Evolutionary conservation across 2,113 vertebrate genomes (phyloP), one percentile per base, ranked within the genome.

Genomic region (Lepisosteus oculatus): DNA sequence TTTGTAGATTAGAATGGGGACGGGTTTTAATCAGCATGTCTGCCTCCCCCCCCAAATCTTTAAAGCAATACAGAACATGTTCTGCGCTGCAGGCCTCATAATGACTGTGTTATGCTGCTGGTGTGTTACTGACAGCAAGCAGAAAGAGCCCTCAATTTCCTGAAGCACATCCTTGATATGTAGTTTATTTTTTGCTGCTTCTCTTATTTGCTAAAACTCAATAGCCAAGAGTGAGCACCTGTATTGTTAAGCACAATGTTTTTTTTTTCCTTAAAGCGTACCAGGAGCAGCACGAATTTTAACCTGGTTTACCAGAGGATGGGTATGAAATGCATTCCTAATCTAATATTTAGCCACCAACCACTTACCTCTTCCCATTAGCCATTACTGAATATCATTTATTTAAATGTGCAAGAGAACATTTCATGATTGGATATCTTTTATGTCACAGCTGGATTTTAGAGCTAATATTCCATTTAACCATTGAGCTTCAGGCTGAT

Each of bases 1-100:
- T 29, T 29, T 29, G 29, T 29, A 29, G 0, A 29, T 29, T 29
- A 29, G 29, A 29, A 29, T 29, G 29, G 29, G 29, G 29, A 29
- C 29, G 29, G 29, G 29, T 29, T 29, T 29, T 29, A 29, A 29
- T 29, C 29, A 29, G 67, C 72, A 74, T 81, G 77, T 76, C 75
- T 72, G 69, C 77, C 70, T 64, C 59, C 45, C 66, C 55, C 15
- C 73, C 72, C 73, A 69, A 12, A 69, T 68, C 76, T 74, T 73
- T 78, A 67, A 43, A 74, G 29, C 29, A 29, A 29, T 29, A 29
- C 29, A 29, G 29, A 29, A 29, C 29, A 29, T 29, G 1, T 29
- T 2, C 29, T 29, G 1, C 2, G 29, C 2, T 29, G 29, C 29
- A 29, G 29, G 29, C 29, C 29, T 29, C 29, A 29, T 29, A 29